A percentile compares a stretch with the other conserved stretches of the same genome.
These are phyloP conservation scores for Enteromius mattozi DNA, from an alignment of 2,797 vertebrate genomes.

Conservation along the genomic window DNA sequence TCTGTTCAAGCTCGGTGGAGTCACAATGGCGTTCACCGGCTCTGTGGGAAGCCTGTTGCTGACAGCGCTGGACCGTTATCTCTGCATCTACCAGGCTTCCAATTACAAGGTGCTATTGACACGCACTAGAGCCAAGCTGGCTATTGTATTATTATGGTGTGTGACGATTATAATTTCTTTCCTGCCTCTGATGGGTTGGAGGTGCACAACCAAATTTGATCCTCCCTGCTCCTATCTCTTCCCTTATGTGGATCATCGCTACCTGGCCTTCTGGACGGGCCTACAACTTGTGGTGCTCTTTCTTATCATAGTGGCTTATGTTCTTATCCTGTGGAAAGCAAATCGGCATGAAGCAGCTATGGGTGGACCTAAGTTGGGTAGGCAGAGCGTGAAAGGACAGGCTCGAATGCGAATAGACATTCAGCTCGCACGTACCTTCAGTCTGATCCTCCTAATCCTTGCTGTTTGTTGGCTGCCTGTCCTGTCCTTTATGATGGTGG, in stretches of 20 bases:
- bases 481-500: constrained; percentile 84
- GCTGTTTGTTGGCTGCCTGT: constrained; percentile 87
- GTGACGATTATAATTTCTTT: constrained; percentile 78
- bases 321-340: constrained; percentile 87
- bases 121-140: constrained; percentile 76
- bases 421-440: constrained; percentile 87
- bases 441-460: constrained; percentile 85
- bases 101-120: constrained; percentile 88
- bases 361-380: constrained; percentile 66
- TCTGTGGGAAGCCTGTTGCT: constrained; percentile 92
- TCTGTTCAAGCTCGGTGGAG: constrained; percentile 90
- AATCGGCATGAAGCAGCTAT: constrained; percentile 83
- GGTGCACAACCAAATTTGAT: constrained; percentile 74
- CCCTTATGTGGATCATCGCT: constrained; percentile 82
- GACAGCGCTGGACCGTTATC: constrained; percentile 90
- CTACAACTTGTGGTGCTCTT: constrained; percentile 79
- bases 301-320: constrained; percentile 83
- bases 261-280: constrained; percentile 83
- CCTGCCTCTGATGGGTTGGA: constrained; percentile 91
- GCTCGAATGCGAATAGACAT: constrained; percentile 87
- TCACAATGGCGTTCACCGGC: constrained; percentile 87
- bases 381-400: constrained; percentile 67
- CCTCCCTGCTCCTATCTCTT: constrained; percentile 85
- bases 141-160: constrained; percentile 83
- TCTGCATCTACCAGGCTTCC: constrained; percentile 85